These are phyloP conservation scores for Clinocottus analis DNA, from an alignment of 2,113 vertebrate species.

Conservation along the genomic window DNA sequence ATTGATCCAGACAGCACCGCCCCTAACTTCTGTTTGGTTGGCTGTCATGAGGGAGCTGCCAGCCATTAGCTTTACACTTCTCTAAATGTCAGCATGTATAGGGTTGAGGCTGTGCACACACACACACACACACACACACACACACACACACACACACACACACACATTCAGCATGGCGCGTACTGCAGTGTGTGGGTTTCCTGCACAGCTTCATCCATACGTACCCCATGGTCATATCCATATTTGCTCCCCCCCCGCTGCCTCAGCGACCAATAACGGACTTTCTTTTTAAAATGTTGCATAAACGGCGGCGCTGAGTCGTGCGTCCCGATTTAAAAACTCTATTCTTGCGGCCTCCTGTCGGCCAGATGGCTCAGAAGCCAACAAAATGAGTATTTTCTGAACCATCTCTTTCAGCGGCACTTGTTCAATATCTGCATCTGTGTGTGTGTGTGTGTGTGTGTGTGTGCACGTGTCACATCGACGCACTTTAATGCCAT, in stretches of 20 bases:
- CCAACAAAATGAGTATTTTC: slow-evolving; percentile 39
- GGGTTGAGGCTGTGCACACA: slow-evolving; percentile 53
- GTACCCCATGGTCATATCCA: slow-evolving; percentile 3
- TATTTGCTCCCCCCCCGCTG: slow-evolving; percentile 14
- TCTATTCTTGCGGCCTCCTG: slow-evolving; percentile 8
- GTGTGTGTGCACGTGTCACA: slow-evolving; percentile 48
- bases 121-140: slow-evolving; percentile 17
- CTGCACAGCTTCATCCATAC: slow-evolving; percentile 11
- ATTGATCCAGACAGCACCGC: slow-evolving; percentile 67
- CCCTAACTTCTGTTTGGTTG: slow-evolving; percentile 60
- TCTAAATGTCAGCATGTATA: slow-evolving; percentile 71
- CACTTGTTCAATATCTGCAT: slow-evolving; percentile 43
- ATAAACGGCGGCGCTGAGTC: slow-evolving; percentile 7
- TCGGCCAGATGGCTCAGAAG: slow-evolving; percentile 52
- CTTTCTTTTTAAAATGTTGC: slow-evolving; percentile 29
- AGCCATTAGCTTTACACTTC: slow-evolving; percentile 49
- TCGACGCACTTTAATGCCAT: slow-evolving; percentile 69
- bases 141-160: slow-evolving; percentile 9
- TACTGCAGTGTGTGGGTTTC: slow-evolving; percentile 12
- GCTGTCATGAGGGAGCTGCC: slow-evolving; percentile 55
- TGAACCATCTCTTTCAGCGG: slow-evolving; percentile 46
- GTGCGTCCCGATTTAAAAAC: neutral
- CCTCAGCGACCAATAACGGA: slow-evolving; percentile 10
- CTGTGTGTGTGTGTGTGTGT: slow-evolving; percentile 4
- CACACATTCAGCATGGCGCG: neutral